These are phyloP conservation scores for Littorina saxatilis DNA, from an alignment of 1,140 invertebrate genomes.

Conservation along the genomic window DNA sequence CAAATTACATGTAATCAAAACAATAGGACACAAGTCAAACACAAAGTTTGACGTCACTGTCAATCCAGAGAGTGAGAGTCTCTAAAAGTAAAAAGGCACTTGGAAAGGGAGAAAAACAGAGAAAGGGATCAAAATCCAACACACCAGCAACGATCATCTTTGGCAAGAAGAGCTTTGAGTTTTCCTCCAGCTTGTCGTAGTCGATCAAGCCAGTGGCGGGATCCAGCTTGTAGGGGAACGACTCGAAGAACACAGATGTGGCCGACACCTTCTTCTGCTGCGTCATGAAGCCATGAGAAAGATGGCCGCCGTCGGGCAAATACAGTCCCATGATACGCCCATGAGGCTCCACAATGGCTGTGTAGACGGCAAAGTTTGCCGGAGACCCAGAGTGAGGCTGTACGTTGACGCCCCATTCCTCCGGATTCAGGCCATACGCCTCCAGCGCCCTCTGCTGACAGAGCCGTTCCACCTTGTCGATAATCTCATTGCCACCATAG, in stretches of 20 bases:
- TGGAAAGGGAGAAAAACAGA: too few species aligned
- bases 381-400: constrained; percentile 98
- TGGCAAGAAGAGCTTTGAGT: constrained; percentile 92
- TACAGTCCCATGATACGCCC: constrained; percentile 98
- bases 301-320: constrained; percentile 96
- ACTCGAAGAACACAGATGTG: constrained; percentile 98
- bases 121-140: too few species aligned
- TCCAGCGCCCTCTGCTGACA: constrained; percentile 92
- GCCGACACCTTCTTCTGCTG: constrained; percentile 95
- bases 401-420: constrained; percentile 98
- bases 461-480: constrained; percentile 94
- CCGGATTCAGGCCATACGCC: constrained; percentile 87
- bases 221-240: constrained; percentile 97
- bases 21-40: too few species aligned
- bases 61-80: too few species aligned
- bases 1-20: too few species aligned
- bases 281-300: constrained; percentile 95
- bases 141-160: constrained; percentile 94
- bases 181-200: constrained; percentile 90
- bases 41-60: too few species aligned
- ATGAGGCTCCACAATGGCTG: constrained; percentile 85
- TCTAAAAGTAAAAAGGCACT: too few species aligned
- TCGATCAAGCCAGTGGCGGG: constrained; percentile 93
- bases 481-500: constrained; percentile 98
- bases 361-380: constrained; percentile 95